Evolutionary conservation across 2,888 invertebrate species (phyloP).

Genomic region (Meiosimyza decipiens): DNA sequence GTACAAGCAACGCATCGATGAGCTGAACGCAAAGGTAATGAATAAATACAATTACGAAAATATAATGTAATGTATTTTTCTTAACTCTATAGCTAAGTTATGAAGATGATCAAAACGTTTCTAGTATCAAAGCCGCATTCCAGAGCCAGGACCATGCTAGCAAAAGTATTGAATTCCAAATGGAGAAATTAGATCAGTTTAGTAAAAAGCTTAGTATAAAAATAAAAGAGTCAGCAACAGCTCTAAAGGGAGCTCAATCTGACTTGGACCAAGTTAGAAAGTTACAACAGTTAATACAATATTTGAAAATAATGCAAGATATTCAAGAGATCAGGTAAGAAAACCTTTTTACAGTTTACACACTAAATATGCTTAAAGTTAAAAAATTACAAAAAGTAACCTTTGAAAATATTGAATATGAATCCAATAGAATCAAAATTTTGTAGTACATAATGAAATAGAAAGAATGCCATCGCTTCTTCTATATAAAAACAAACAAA

Average conservation of each 20-base stretch:
- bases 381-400: background rate
- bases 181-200: slow-evolving; percentile 68
- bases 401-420: background rate
- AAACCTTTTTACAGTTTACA: background rate
- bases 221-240: slow-evolving; percentile 68
- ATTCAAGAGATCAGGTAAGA: slow-evolving; percentile 77
- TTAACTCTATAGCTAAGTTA: slow-evolving; percentile 72
- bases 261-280: slow-evolving; percentile 70
- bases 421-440: background rate
- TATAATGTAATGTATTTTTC: background rate
- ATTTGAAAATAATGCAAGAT: slow-evolving; percentile 76
- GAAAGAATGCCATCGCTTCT: too few species aligned
- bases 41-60: background rate
- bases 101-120: slow-evolving; percentile 72
- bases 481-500: too few species aligned
- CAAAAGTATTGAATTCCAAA: slow-evolving; percentile 67
- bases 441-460: background rate
- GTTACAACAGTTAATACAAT: slow-evolving; percentile 72
- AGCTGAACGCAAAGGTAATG: slow-evolving; percentile 56
- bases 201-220: slow-evolving; percentile 68
- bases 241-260: slow-evolving; percentile 51
- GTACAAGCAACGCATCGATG: slow-evolving; percentile 55
- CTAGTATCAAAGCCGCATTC: slow-evolving; percentile 74
- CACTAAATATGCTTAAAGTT: too few species aligned
- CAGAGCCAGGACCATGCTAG: slow-evolving; percentile 71